These are phyloP conservation scores for Synodontis membranacea DNA, from an alignment of 2,113 vertebrate species.

Conservation along the genomic window DNA sequence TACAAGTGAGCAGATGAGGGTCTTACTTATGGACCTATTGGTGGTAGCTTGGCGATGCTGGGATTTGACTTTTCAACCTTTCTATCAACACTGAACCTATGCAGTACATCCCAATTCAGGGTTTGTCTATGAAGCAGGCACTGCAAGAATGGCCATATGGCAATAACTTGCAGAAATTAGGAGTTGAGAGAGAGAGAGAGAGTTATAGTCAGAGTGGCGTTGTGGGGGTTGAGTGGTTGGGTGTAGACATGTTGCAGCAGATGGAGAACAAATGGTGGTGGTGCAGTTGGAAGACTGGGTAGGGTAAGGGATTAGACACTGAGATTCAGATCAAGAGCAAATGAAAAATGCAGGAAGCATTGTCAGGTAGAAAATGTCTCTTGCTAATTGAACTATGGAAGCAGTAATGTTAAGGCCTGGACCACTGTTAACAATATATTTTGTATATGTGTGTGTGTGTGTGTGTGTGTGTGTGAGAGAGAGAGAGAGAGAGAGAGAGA, in stretches of 20 bases:
- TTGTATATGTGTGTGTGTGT: too few relatives aligned
- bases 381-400: neutral
- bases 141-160: neutral
- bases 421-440: neutral
- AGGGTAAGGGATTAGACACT: neutral
- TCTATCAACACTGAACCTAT: neutral
- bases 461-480: too few relatives aligned
- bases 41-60: neutral
- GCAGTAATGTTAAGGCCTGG: neutral
- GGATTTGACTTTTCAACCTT: neutral
- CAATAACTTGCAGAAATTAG: neutral
- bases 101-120: too few relatives aligned
- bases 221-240: neutral
- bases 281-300: conserved; percentile 2
- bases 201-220: conserved; percentile 18
- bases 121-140: neutral
- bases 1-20: neutral
- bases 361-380: conserved; percentile 17
- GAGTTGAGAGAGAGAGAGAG: neutral
- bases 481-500: too few relatives aligned
- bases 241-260: conserved; percentile 17
- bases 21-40: neutral
- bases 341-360: neutral
- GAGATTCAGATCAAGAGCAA: neutral
- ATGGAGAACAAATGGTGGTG: conserved; percentile 46